phyloP scores from a whole-genome alignment of 2,888 invertebrate species.

The Xanthia togata region DNA sequence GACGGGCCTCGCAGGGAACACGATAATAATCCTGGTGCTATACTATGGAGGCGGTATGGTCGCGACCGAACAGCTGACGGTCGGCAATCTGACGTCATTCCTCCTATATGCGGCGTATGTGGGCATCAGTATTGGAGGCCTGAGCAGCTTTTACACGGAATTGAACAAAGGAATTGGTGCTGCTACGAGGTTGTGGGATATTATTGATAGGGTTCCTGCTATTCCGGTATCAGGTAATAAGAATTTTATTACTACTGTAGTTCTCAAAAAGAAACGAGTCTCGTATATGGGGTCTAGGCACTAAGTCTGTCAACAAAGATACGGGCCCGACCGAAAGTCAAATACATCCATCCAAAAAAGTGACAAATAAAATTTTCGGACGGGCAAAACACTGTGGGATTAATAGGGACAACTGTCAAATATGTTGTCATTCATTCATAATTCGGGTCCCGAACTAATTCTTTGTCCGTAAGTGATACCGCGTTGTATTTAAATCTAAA shows the following conservation, averaged over 20 bases:
- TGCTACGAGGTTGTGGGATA: conserved; percentile 96
- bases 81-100: conserved; percentile 98
- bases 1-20: conserved; percentile 97
- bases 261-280: neutral
- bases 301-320: too few species aligned
- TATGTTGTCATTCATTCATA: too few species aligned
- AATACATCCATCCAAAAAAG: too few species aligned
- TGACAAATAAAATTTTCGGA: too few species aligned
- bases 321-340: too few species aligned
- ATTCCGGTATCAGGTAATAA: conserved; percentile 93
- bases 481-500: too few species aligned
- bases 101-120: conserved; percentile 98
- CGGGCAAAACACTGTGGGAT: too few species aligned
- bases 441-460: too few species aligned
- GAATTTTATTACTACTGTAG: conserved; percentile 17
- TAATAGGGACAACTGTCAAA: too few species aligned
- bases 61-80: conserved; percentile 93
- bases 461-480: too few species aligned
- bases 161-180: conserved; percentile 98
- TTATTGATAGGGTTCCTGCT: conserved; percentile 94
- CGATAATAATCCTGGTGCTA: conserved; percentile 96
- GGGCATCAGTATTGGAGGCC: conserved; percentile 96
- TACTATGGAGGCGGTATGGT: conserved; percentile 98
- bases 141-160: conserved; percentile 98
- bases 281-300: too few species aligned